Evolutionary conservation across 2,113 vertebrate genomes (phyloP).

Genomic region (Psammodynastes pulverulentus): DNA sequence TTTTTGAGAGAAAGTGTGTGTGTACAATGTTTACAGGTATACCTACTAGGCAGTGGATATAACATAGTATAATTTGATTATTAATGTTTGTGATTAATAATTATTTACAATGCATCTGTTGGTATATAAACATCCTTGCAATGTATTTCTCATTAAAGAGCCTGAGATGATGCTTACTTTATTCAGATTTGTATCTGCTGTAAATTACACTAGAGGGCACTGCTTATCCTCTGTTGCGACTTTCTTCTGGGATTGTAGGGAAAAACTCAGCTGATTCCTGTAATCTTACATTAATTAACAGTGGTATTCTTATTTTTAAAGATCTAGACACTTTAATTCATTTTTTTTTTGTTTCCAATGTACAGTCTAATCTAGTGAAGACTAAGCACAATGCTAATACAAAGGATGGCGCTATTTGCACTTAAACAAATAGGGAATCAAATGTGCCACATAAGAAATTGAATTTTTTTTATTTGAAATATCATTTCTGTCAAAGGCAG

Average conservation of each 20-base stretch:
- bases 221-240: conserved; percentile 88
- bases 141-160: conserved; percentile 25
- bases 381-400: conserved; percentile 56
- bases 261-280: conserved; percentile 72
- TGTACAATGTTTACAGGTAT: not conserved
- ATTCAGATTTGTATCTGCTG: conserved; percentile 64
- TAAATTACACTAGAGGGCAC: conserved; percentile 96
- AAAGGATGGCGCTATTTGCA: conserved; percentile 62
- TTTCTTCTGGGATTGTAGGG: conserved; percentile 64
- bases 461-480: conserved; percentile 53
- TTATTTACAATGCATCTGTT: conserved; percentile 12
- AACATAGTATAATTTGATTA: conserved; percentile 4
- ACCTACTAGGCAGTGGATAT: not conserved
- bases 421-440: conserved; percentile 63
- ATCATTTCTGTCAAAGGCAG: conserved; percentile 74
- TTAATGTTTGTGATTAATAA: conserved; percentile 5
- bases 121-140: conserved; percentile 27
- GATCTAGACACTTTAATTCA: conserved; percentile 50
- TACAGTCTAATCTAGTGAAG: conserved; percentile 43
- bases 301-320: conserved; percentile 54
- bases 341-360: conserved; percentile 62
- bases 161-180: conserved; percentile 22
- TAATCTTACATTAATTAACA: conserved; percentile 78
- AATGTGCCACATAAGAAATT: conserved; percentile 57
- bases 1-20: conserved; percentile 28